These are phyloP conservation scores for Oscheius sp. DNA, from an alignment of 1,140 invertebrate genomes.

Conservation along the genomic window DNA sequence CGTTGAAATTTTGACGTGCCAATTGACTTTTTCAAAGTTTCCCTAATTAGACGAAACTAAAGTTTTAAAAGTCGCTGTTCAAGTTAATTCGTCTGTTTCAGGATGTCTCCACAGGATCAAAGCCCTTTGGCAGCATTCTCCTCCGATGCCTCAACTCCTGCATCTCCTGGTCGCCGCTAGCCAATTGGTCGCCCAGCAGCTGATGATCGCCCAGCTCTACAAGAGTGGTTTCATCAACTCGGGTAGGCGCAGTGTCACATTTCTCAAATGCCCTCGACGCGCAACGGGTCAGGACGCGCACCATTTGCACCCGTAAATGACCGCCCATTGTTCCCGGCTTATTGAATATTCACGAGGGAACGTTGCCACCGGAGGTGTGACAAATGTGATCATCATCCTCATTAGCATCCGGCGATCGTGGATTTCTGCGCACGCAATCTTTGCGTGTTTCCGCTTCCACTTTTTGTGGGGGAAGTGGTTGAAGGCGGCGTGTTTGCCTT, in stretches of 20 bases:
- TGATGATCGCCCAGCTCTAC: conserved; percentile 60
- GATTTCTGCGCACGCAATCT: too few relatives aligned
- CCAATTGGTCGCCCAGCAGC: conserved; percentile 59
- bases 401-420: too few relatives aligned
- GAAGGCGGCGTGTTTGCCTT: not conserved
- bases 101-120: conserved; percentile 39
- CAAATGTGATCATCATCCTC: conserved; percentile 1
- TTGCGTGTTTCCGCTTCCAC: too few relatives aligned
- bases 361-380: too few relatives aligned
- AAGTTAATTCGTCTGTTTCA: conserved; percentile 33
- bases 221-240: conserved; percentile 59
- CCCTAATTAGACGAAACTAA: conserved; percentile 12
- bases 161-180: conserved; percentile 52
- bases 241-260: conserved; percentile 40
- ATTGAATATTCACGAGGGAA: conserved; percentile 11
- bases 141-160: conserved; percentile 54
- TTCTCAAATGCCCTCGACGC: too few relatives aligned
- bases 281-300: not conserved
- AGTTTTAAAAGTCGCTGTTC: conserved; percentile 41
- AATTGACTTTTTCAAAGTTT: not conserved
- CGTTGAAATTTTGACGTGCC: conserved; percentile 24
- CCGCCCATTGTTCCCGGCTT: not conserved
- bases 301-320: conserved; percentile 12
- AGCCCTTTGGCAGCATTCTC: conserved; percentile 52
- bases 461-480: too few relatives aligned